Evolutionary conservation across 2,113 vertebrate genomes (phyloP).

Genomic region (Serinus canaria): DNA sequence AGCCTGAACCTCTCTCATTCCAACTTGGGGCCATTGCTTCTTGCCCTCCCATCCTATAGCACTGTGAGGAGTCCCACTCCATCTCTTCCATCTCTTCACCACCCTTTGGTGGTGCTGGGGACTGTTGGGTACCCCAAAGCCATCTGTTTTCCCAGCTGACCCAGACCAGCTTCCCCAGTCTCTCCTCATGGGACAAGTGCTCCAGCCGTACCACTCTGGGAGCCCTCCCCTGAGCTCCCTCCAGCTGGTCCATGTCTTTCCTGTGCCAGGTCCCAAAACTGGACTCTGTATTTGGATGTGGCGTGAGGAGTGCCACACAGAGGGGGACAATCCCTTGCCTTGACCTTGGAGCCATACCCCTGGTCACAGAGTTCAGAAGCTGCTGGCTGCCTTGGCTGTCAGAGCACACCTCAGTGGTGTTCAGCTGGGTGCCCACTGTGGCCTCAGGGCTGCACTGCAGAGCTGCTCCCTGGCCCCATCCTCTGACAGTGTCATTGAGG

Average conservation of each 20-base stretch:
- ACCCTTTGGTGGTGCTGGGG: rapidly evolving
- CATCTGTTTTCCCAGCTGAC: neutral
- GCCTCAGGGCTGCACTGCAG: neutral
- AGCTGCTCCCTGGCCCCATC: neutral
- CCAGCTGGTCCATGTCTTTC: neutral
- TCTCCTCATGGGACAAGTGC: neutral
- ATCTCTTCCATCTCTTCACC: neutral
- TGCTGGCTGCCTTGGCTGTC: neutral
- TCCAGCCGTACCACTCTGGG: neutral
- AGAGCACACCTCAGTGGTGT: neutral
- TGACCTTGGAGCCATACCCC: rapidly evolving
- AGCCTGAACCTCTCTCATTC: neutral
- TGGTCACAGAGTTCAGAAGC: neutral
- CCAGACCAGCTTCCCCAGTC: neutral
- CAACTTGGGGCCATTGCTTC: neutral
- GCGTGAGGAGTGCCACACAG: neutral
- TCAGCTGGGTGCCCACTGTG: neutral
- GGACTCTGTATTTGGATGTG: neutral
- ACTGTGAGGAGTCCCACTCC: neutral
- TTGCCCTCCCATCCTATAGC: neutral
- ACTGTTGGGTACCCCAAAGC: neutral
- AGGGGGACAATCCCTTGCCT: neutral
- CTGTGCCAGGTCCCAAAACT: neutral
- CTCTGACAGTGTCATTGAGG: rapidly evolving
- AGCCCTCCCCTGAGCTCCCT: neutral